Evolutionary conservation across 2,888 invertebrate species (phyloP).

Genomic region (Papilio elwesi): DNA sequence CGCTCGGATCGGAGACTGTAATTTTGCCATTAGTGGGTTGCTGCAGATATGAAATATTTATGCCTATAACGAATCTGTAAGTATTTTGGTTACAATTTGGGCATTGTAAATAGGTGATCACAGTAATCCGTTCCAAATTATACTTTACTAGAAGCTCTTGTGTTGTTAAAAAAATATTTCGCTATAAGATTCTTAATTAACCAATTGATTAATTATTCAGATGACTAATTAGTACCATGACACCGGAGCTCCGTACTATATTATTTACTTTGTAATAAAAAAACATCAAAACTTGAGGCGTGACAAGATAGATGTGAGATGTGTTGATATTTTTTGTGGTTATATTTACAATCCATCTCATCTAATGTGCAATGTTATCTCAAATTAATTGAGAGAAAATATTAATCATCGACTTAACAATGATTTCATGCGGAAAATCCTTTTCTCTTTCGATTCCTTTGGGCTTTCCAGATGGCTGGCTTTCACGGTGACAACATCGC

Average conservation of each 20-base stretch:
- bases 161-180: not conserved
- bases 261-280: too few species aligned
- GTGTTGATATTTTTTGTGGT: not conserved
- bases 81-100: not conserved
- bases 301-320: too few species aligned
- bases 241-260: too few species aligned
- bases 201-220: too few species aligned
- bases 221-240: too few species aligned
- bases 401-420: constrained; percentile 52
- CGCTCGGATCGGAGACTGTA: constrained; percentile 40
- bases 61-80: constrained; percentile 42
- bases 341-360: not conserved
- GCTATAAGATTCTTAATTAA: too few species aligned
- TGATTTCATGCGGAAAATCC: constrained; percentile 63
- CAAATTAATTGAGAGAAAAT: constrained; percentile 25
- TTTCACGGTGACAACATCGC: constrained; percentile 64
- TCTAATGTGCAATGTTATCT: not conserved
- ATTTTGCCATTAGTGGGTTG: constrained; percentile 37
- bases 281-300: too few species aligned
- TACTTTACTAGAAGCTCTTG: not conserved
- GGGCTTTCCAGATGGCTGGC: constrained; percentile 71
- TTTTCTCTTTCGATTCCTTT: constrained; percentile 61
- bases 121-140: not conserved
- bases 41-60: constrained; percentile 32
- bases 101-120: too few species aligned